Base-by-base conservation (phyloP, 2,113 vertebrate genomes). In the Forbesichthys papilliferus region DNA sequence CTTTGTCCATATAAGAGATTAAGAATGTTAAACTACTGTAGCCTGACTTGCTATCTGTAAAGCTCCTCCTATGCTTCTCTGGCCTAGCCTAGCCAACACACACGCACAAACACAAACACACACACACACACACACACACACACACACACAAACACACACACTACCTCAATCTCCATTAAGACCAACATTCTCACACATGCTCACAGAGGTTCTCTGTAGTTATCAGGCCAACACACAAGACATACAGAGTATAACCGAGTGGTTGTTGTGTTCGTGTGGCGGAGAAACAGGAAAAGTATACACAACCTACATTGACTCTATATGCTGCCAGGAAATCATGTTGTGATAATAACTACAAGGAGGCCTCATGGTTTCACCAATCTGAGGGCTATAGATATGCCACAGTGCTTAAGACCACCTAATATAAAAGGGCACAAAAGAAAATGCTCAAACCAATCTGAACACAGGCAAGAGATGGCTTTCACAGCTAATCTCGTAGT, bases 131-230 rank as follows among this genome's bases (percentile, higher is more conserved):
- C 27, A 10, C 36, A 27, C 27, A 10, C 36, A 20, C 20, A 10
- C 36, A 27, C 27, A 10, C 36, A 27, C 27, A 10, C 36, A 64
- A 49, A 49, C 66, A 42, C 36, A 42, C 36, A 42, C 36, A 65
- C 49, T 67, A 49, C 59, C 42, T 64, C 49, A 73, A 61, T 70
- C 54, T 72, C 68, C 33, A 82, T 77, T 77, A 80, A 61, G 14
- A 33, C 53, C 55, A 7, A 56, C 14, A 33, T n/a, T 8, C 52
- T n/a, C 52, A 14, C n/a, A 18, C 12, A 20, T 42, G 55, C 59
- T 48, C 14, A 3, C 4, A 27, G 49, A 16, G 48, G 71, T 70
- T 54, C 55, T 74, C 67, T 74, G 52, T 9, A 74, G 57, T 66
- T 65, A 53, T 66, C 65, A 75, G 48, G 48, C 80, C 52, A 51